Evolutionary conservation across 2,113 vertebrate genomes (phyloP), one percentile per base, ranked within the genome.

Genomic region (Leuciscus idus): DNA sequence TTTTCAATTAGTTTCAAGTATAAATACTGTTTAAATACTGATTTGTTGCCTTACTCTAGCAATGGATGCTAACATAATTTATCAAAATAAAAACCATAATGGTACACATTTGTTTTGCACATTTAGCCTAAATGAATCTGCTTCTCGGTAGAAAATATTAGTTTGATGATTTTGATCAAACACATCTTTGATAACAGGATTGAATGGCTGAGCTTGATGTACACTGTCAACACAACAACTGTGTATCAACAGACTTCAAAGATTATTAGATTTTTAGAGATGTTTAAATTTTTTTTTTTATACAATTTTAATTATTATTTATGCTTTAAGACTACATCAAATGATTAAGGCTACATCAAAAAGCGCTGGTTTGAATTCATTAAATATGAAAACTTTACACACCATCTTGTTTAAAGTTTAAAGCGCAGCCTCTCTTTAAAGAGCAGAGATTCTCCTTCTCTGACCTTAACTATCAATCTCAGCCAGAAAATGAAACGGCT

Each of bases 381-480:
- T 39, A 72, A 39, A 39, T 1, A 39, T 72, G 8, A 72, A 36
- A 72, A 72, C 8, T 72, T 39, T 6, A 19, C 4, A 72, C 36
- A 72, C 33, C 68, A 39, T 39, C 55, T 57, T 21, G 9, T 23
- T 70, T 72, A 39, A 72, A 11, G 33, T 2, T 21, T 43, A 19
- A 72, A 72, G 19, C 33, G 8, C 13, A 52, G 13, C 13, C 50
- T 33, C 28, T 57, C 4, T 26, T 26, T 26, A 26, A 26, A 26
- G 26, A 26, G 26, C 26, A 26, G 26, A 26, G 50, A 43, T n/a
- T 55, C 76, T 83, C 50, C 57, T 85, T 1, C 19, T 33, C 74
- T n/a, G n/a, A 77, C 73, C 26, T 66, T n/a, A 30, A 46, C 80
- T 9, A 46, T 85, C 21, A 72, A n/a, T 88, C 64, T 66, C 13